Evolutionary conservation across 2,797 vertebrate genomes (phyloP).

Genomic region (Neoniphon sammara): DNA sequence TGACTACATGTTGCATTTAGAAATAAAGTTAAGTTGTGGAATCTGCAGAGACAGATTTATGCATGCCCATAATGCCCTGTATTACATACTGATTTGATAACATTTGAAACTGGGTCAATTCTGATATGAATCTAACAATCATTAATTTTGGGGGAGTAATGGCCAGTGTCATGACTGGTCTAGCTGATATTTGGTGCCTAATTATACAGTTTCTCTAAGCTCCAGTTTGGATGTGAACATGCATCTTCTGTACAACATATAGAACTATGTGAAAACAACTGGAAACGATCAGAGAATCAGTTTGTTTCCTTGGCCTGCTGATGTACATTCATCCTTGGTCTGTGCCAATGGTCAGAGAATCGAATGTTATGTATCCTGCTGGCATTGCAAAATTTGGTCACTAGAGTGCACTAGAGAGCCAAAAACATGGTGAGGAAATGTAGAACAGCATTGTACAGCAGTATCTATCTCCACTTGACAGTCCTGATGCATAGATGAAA

Average conservation of each 20-base stretch:
- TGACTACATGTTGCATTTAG: not conserved
- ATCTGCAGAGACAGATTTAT: not conserved
- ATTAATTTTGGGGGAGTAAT: not conserved
- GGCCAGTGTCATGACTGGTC: not conserved
- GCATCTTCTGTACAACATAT: not conserved
- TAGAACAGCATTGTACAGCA: not conserved
- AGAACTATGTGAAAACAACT: not conserved
- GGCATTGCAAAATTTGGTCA: slow-evolving; percentile 44
- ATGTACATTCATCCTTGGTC: not conserved
- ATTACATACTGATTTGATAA: too few relatives aligned
- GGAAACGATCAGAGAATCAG: not conserved
- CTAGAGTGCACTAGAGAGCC: slow-evolving; percentile 60
- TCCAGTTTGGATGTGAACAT: not conserved
- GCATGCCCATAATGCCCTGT: not conserved
- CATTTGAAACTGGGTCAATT: not conserved
- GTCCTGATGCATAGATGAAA: slow-evolving; percentile 1
- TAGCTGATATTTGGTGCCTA: not conserved
- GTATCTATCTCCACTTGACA: not conserved
- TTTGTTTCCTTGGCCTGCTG: not conserved
- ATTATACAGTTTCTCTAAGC: not conserved
- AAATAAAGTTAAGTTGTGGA: not conserved
- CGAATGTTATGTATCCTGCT: not conserved
- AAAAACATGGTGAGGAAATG: not conserved
- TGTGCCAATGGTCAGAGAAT: not conserved
- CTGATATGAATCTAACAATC: not conserved